Percentiles rank a stretch among this genome's conserved stretches.
phyloP scores from a whole-genome alignment of 2,888 invertebrate species.

The Cyaniris semiargus region DNA sequence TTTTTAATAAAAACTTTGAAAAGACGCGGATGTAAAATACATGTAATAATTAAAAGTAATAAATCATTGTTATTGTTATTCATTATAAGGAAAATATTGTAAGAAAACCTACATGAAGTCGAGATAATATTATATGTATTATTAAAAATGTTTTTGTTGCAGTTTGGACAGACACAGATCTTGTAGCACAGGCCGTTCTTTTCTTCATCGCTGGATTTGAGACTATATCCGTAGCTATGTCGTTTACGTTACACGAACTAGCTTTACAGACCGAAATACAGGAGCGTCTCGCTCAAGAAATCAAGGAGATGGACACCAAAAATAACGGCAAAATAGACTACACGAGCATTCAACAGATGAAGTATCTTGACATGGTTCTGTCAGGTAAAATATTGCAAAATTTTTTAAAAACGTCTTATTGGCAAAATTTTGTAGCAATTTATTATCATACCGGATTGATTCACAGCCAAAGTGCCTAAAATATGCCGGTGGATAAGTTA shows the following conservation, averaged over 20 bases:
- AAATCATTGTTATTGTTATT: too few relatives aligned
- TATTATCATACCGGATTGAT: background rate
- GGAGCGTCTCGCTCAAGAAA: slow-evolving; percentile 75
- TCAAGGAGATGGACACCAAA: slow-evolving; percentile 66
- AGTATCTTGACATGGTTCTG: slow-evolving; percentile 82
- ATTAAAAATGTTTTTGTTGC: slow-evolving; percentile 35
- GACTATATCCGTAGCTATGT: slow-evolving; percentile 66
- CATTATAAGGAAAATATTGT: too few relatives aligned
- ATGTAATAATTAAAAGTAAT: too few relatives aligned
- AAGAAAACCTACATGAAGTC: too few relatives aligned
- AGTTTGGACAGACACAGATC: slow-evolving; percentile 65
- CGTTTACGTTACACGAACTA: slow-evolving; percentile 79
- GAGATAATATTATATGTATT: too few relatives aligned
- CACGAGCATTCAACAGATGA: slow-evolving; percentile 75
- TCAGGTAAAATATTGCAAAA: slow-evolving; percentile 58
- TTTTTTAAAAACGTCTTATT: background rate
- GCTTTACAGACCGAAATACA: slow-evolving; percentile 82
- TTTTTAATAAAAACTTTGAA: too few relatives aligned
- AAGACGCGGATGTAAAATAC: too few relatives aligned
- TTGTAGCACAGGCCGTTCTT: slow-evolving; percentile 71
- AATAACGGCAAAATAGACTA: slow-evolving; percentile 71
- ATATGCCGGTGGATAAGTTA: too few relatives aligned
- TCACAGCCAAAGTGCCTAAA: too few relatives aligned
- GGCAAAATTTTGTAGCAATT: background rate
- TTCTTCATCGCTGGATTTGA: slow-evolving; percentile 82